Evolutionary conservation across 2,888 invertebrate species (phyloP).

Genomic region (Leptarthrus brevirostris): DNA sequence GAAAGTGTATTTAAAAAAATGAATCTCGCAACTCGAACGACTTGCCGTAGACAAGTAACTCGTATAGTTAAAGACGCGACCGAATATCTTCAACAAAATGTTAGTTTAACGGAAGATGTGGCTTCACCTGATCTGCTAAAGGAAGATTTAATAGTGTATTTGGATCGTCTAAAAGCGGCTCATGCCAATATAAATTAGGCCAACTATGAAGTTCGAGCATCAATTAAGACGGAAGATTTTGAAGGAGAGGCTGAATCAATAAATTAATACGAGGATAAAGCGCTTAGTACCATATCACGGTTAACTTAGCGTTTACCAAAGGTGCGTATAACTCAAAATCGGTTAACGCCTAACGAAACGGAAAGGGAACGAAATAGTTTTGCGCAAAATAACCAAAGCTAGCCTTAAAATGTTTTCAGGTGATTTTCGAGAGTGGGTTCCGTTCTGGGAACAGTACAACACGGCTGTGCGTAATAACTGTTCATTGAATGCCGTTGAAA

Average conservation of each 20-base stretch:
- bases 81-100: not conserved
- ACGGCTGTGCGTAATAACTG: constrained; percentile 45
- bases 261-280: not conserved
- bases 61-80: not conserved
- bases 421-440: constrained; percentile 5
- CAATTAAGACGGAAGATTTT: no score
- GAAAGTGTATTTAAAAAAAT: no score
- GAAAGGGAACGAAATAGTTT: not conserved
- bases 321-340: not conserved
- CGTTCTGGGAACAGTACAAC: constrained; percentile 49
- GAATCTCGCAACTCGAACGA: not conserved
- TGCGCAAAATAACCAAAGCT: not conserved
- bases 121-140: not conserved
- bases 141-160: no score
- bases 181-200: not conserved
- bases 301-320: not conserved
- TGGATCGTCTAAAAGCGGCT: not conserved
- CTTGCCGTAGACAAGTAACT: not conserved
- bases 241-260: not conserved
- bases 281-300: not conserved
- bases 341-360: not conserved
- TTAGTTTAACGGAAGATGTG: not conserved
- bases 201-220: not conserved
- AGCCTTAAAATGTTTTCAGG: no score
- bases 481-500: constrained; percentile 32